Evolutionary conservation across 1,140 invertebrate species (phyloP), one percentile per base, ranked within the genome.

Genomic region (Aphelinus certus): DNA sequence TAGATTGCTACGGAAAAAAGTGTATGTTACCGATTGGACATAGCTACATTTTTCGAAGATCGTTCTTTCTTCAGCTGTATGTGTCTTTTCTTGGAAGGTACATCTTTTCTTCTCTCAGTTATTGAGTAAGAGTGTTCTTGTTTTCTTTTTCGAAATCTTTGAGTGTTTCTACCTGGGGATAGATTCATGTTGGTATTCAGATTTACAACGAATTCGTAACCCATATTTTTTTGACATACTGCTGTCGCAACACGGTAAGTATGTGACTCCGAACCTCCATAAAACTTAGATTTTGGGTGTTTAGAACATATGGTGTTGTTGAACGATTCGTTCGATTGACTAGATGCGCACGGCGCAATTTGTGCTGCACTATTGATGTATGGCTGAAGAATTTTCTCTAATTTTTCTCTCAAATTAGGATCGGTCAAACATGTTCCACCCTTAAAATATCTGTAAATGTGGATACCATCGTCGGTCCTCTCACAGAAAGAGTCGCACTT

Each of bases 171-270:
- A 9, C 66, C 72, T 45, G 75, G 75, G 2, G 73, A 77, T 26
- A 78, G 49, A 51, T 68, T 70, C 57, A 45, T 57, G 3, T 47
- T 1, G 10, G 57, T 66, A 66, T 76, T 75, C 2, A 76, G 48
- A 1, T 58, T 26, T 2, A 66, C 53, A 49, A 79, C 70, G 43
- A 72, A 79, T 6, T 60, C 49, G 10, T 69, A 72, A 43, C 76
- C 65, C 47, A 61, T 3, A 61, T 79, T 79, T 75, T 73, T 76
- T 75, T 78, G 76, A 42, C 67, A 67, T 9, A 78, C 77, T 42
- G 75, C 69, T 42, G 55, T 45, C n/a, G 72, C 75, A n/a, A 79
- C 79, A 43, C 76, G 58, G 7, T 46, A 61, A 58, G 26, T 43
- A 43, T 75, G 43, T 47, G 75, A 77, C 60, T 78, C 76, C 9